These are phyloP conservation scores for Xylocampa areola DNA, from an alignment of 2,888 invertebrate genomes.

Conservation along the genomic window DNA sequence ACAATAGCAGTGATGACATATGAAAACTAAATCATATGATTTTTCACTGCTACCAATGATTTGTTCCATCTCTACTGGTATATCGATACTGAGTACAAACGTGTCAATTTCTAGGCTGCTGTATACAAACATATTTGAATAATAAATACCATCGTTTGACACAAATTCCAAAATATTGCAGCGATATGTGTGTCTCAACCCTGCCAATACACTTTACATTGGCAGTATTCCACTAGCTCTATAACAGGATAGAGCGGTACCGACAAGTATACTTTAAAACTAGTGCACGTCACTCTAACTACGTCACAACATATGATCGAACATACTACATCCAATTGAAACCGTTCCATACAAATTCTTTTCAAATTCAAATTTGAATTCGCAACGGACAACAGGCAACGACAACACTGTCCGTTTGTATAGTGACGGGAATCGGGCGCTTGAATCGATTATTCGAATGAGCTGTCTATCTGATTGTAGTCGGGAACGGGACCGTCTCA, in stretches of 20 bases:
- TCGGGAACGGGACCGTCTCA: slow-evolving; percentile 66
- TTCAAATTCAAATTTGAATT: slow-evolving; percentile 79
- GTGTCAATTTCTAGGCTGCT: not conserved
- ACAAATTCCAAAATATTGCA: not conserved
- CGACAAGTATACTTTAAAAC: slow-evolving; percentile 28
- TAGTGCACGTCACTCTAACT: slow-evolving; percentile 48
- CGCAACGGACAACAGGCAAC: slow-evolving; percentile 68
- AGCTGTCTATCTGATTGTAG: slow-evolving; percentile 77
- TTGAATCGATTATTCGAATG: slow-evolving; percentile 81
- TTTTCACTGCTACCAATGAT: too few relatives aligned
- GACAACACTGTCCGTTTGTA: slow-evolving; percentile 74
- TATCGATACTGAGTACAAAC: too few relatives aligned
- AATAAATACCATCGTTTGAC: not conserved
- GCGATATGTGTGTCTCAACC: not conserved
- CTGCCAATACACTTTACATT: slow-evolving; percentile 18
- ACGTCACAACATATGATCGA: slow-evolving; percentile 58
- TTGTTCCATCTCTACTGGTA: too few relatives aligned
- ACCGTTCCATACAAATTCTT: slow-evolving; percentile 68
- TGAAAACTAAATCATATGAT: too few relatives aligned
- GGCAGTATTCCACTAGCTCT: slow-evolving; percentile 15
- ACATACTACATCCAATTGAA: slow-evolving; percentile 60
- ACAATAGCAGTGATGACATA: too few relatives aligned
- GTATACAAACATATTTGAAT: not conserved
- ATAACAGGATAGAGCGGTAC: slow-evolving; percentile 3
- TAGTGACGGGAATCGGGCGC: slow-evolving; percentile 73